phyloP scores from a whole-genome alignment of 2,113 vertebrate species.

The Rhinichthys klamathensis region DNA sequence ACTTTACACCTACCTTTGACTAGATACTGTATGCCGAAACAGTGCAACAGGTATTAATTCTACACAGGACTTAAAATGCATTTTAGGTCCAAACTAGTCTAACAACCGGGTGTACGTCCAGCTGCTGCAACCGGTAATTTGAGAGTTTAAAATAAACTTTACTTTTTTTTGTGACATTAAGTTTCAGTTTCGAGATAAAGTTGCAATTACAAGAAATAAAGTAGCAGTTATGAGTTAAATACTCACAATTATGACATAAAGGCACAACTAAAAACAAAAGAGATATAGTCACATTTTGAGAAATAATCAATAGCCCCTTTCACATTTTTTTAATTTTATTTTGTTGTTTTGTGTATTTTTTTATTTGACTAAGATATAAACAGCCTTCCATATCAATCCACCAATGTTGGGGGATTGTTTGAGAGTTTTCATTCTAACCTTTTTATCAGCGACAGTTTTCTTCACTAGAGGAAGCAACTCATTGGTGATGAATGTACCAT shows the following conservation, averaged over 20 bases:
- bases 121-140: too few species aligned
- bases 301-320: too few species aligned
- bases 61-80: too few species aligned
- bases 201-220: not conserved
- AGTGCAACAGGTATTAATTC: too few species aligned
- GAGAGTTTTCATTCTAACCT: conserved; percentile 70
- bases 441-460: conserved; percentile 84
- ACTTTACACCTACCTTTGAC: too few species aligned
- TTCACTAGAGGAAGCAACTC: conserved; percentile 83
- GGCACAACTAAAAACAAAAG: too few species aligned
- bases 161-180: not conserved
- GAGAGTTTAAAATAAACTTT: not conserved
- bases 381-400: not conserved
- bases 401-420: not conserved
- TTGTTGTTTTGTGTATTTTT: not conserved
- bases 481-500: conserved; percentile 85
- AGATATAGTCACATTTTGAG: too few species aligned
- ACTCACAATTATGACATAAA: not conserved
- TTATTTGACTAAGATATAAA: not conserved
- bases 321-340: not conserved
- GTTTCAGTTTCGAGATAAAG: not conserved
- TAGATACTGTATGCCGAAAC: too few species aligned
- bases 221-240: not conserved
- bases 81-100: too few species aligned
- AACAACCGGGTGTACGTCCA: too few species aligned